Base-by-base conservation (phyloP, 2,888 invertebrate species). In the Yponomeuta malinellus region DNA sequence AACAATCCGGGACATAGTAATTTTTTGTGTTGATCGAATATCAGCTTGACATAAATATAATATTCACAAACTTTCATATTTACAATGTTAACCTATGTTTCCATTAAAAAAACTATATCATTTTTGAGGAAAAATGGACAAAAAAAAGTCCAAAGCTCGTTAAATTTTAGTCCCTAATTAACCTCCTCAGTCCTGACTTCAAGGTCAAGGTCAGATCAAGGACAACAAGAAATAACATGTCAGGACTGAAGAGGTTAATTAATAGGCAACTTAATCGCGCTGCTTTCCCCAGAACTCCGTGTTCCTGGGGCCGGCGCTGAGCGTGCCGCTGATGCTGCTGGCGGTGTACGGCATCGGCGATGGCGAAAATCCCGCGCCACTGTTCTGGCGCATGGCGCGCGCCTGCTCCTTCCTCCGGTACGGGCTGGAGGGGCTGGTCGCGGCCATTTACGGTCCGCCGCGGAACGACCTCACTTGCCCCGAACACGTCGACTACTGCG, bases 341-440 rank as follows among this genome's bases (percentile, higher is more conserved):
- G 96, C 98, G 6, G 96, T 96, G 0, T 96, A 96, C 80, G 97
- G 98, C 48, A 95, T 98, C 78, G 98, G 98, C 6, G 95, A 95
- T 73, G 96, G 96, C 1, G 92, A 93, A n/a, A 82, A 79, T 0
- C 95, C 96, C 0, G 93, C 96, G 31, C 96, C 98, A 0, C 82
- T 94, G 0, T 93, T 96, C 75, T 95, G 98, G 83, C 93, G 94
- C 75, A 89, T 98, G 78, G 92, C 96, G 0, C 95, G 98, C 90
- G 96, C 96, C 74, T 93, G 96, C 71, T 98, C 97, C 73, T 98
- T 96, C 83, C 93, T 98, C 72, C 93, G 97, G 10, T 95, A 97
- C 80, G 95, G 96, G 0, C 93, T 97, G 73, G 97, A 98, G 81
- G 97, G 97, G 0, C 92, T 97, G 0, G 93, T 97, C 1, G 94